phyloP scores from a whole-genome alignment of 2,888 invertebrate species.

The Bellardia pandia region DNA sequence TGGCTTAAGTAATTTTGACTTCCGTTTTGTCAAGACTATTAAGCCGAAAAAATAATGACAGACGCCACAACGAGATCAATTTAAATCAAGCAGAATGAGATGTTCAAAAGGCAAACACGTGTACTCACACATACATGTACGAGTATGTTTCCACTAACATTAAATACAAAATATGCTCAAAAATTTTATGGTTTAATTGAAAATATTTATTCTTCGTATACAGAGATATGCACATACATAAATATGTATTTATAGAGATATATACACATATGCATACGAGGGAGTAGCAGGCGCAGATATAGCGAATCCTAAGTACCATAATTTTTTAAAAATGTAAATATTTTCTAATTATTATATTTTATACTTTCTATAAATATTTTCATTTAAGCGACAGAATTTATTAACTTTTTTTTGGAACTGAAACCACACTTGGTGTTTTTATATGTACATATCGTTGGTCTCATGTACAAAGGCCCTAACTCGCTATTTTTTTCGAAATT shows the following conservation, averaged over 20 bases:
- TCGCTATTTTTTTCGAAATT: too few species aligned
- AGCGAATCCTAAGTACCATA: too few species aligned
- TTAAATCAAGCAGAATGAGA: neutral
- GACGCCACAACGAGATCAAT: neutral
- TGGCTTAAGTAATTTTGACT: constrained; percentile 9
- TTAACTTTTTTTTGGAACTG: too few species aligned
- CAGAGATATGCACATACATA: neutral
- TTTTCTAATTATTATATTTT: too few species aligned
- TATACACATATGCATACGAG: neutral
- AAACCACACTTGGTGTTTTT: too few species aligned
- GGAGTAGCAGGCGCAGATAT: too few species aligned
- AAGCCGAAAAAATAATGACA: neutral
- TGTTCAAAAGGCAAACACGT: neutral
- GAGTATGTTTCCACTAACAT: neutral
- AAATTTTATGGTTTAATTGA: neutral
- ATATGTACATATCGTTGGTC: too few species aligned
- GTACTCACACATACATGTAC: neutral
- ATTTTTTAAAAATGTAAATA: too few species aligned
- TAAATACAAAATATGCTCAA: neutral
- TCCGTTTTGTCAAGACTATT: constrained; percentile 1
- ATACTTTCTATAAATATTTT: too few species aligned
- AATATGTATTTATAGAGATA: neutral
- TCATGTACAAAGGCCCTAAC: too few species aligned
- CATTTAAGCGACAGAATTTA: too few species aligned
- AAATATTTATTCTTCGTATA: neutral